phyloP scores from a whole-genome alignment of 64 coral and sea anemone species.

The Cladopsammia gracilis region DNA sequence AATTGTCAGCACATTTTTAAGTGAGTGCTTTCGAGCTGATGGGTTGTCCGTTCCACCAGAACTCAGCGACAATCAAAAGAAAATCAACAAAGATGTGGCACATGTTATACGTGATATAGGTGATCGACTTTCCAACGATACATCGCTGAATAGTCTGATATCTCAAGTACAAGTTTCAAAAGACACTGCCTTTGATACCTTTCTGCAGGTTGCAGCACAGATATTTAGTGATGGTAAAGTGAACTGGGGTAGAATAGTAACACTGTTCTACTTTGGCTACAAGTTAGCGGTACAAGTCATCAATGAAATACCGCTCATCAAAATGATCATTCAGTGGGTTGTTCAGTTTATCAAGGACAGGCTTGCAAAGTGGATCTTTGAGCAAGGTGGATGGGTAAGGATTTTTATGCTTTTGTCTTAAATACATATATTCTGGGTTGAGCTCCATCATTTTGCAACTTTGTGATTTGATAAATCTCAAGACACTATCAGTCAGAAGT shows the following conservation, averaged over 20 bases:
- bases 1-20: conserved; percentile 79
- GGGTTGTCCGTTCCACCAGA: conserved; percentile 74
- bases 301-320: conserved; percentile 85
- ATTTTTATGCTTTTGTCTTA: background rate
- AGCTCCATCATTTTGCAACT: background rate
- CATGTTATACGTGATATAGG: conserved; percentile 92
- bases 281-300: conserved; percentile 90
- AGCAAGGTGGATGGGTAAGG: conserved; percentile 98
- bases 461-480: background rate
- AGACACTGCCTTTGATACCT: conserved; percentile 96
- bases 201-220: conserved; percentile 81
- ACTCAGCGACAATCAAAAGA: conserved; percentile 72
- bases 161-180: conserved; percentile 79
- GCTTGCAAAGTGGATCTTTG: conserved; percentile 94
- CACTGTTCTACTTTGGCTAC: conserved; percentile 98
- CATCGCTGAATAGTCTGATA: conserved; percentile 75
- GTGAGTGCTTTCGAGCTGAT: conserved; percentile 83
- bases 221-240: conserved; percentile 91
- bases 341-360: conserved; percentile 91
- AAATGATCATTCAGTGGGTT: conserved; percentile 94
- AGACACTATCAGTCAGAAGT: no score
- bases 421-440: background rate
- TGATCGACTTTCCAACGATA: conserved; percentile 81
- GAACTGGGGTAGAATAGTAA: conserved; percentile 98
- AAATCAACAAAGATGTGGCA: conserved; percentile 86